Conservation (phyloP, 2,113 vertebrate species). For the Pipa parva region DNA sequence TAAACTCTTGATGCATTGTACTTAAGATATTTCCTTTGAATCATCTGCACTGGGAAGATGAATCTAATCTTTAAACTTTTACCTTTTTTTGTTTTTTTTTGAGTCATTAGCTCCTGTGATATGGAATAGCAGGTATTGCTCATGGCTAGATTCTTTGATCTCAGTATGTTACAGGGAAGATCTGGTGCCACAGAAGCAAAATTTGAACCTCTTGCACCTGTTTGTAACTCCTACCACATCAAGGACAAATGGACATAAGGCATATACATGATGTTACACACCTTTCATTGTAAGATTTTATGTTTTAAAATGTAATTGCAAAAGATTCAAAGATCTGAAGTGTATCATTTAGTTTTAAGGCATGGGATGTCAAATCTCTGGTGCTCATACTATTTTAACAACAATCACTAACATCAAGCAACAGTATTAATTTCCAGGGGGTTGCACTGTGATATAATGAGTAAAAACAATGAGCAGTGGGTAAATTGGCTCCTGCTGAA, state of each 20-base stretch:
- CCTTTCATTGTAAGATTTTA: no score
- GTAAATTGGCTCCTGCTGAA: no score
- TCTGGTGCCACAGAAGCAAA: neutral
- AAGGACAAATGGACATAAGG: neutral
- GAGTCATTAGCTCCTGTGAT: neutral
- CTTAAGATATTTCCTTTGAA: neutral
- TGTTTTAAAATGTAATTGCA: no score
- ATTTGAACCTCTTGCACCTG: slow-evolving; percentile 1
- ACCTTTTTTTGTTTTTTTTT: neutral
- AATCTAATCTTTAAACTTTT: neutral
- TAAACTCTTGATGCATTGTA: no score
- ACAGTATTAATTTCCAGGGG: no score
- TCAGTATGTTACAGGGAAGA: neutral
- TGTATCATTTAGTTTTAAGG: no score
- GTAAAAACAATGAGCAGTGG: no score
- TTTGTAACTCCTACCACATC: neutral
- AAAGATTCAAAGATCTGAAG: no score
- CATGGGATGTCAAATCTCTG: no score
- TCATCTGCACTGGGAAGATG: slow-evolving; percentile 1
- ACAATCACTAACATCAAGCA: no score
- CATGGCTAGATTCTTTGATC: slow-evolving; percentile 3
- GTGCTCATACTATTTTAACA: no score
- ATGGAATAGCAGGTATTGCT: neutral
- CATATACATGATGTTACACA: neutral
- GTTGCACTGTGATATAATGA: no score